These are phyloP conservation scores for Drosophila leontia DNA, from an alignment of 1,140 invertebrate species.

Conservation along the genomic window DNA sequence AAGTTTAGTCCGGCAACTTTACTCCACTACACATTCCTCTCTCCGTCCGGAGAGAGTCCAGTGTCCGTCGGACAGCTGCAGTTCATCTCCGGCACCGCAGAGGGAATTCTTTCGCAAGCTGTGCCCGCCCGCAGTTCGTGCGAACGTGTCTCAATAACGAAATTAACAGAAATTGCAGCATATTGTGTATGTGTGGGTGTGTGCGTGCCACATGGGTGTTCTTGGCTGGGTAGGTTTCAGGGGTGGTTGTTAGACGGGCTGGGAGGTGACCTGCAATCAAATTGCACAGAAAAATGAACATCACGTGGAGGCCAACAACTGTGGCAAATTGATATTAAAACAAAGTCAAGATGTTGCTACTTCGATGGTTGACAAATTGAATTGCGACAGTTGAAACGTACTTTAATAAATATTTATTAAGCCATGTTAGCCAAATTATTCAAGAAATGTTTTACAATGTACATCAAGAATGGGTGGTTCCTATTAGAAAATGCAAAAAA, in stretches of 20 bases:
- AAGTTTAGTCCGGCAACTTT: constrained; percentile 13
- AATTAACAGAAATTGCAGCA: constrained; percentile 82
- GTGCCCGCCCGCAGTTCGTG: constrained; percentile 64
- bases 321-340: constrained; percentile 61
- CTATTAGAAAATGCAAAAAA: no score
- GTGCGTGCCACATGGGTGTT: constrained; percentile 16
- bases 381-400: background rate
- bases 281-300: constrained; percentile 58
- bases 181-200: constrained; percentile 52
- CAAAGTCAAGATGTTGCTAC: constrained; percentile 46
- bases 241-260: constrained; percentile 2
- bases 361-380: constrained; percentile 3
- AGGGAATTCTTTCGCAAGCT: constrained; percentile 61
- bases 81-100: constrained; percentile 38
- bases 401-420: constrained; percentile 7
- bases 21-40: constrained; percentile 17
- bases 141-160: constrained; percentile 80
- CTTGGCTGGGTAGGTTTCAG: background rate
- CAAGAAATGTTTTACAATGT: no score
- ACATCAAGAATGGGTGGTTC: no score
- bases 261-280: constrained; percentile 44
- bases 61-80: constrained; percentile 40
- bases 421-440: background rate
- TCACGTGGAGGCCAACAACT: constrained; percentile 48
- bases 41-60: background rate